Conservation (phyloP, 2,113 vertebrate species). For the Pachypanchax playfairii region DNA sequence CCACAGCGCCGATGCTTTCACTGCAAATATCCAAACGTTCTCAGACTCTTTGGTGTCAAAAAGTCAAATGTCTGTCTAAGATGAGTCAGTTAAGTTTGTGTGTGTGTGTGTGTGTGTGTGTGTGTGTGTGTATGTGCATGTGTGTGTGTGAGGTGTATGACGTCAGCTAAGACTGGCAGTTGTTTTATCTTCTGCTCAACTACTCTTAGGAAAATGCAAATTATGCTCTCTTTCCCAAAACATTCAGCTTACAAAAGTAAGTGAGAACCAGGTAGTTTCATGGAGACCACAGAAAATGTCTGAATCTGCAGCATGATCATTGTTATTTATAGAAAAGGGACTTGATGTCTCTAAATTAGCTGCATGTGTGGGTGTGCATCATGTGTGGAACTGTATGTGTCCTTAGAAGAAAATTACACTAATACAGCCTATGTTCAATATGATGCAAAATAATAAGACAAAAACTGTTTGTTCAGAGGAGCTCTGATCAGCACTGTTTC, state of each 20-base stretch:
- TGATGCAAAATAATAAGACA: too few species aligned
- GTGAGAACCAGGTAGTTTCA: not conserved
- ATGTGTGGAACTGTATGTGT: constrained; percentile 38
- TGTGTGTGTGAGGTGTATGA: constrained; percentile 3
- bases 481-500: constrained; percentile 51
- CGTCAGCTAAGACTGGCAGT: not conserved
- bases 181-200: not conserved
- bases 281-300: not conserved
- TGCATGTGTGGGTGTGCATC: constrained; percentile 21
- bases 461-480: constrained; percentile 40
- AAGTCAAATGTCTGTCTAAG: constrained; percentile 30
- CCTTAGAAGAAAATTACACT: constrained; percentile 53
- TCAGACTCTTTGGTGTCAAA: constrained; percentile 41
- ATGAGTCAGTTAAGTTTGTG: constrained; percentile 31
- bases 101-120: not conserved
- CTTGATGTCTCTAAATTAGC: not conserved
- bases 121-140: not conserved
- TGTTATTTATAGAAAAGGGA: not conserved
- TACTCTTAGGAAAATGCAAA: constrained; percentile 11
- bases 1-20: constrained; percentile 18
- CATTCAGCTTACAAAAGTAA: not conserved
- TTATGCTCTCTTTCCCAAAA: not conserved
- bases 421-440: constrained; percentile 50
- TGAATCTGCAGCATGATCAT: constrained; percentile 16
- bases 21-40: constrained; percentile 24